Conservation (phyloP, 2,113 vertebrate genomes). For the Neolamprologus modestus region DNA sequence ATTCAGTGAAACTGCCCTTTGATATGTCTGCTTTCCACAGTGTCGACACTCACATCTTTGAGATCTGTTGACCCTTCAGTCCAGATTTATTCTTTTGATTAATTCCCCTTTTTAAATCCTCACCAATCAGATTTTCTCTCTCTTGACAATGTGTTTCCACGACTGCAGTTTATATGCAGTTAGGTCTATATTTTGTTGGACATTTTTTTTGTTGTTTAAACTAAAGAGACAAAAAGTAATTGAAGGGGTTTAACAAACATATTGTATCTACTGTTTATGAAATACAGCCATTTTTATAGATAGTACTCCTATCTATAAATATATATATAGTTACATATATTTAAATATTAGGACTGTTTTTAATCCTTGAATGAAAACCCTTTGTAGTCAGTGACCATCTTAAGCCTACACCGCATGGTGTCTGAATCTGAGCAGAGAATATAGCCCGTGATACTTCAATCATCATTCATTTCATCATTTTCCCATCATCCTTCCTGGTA, state of each 20-base stretch:
- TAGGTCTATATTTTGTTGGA: not conserved
- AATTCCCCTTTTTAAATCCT: constrained; percentile 32
- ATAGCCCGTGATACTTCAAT: not conserved
- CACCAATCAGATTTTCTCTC: constrained; percentile 38
- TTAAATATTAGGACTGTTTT: not conserved
- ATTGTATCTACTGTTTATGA: not conserved
- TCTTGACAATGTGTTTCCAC: constrained; percentile 6
- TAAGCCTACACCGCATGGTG: not conserved
- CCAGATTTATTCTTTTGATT: constrained; percentile 39
- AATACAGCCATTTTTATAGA: not conserved
- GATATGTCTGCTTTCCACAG: constrained; percentile 22
- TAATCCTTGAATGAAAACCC: not conserved
- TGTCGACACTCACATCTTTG: constrained; percentile 28
- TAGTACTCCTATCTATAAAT: not conserved
- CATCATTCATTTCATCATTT: not conserved
- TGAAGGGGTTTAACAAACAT: not conserved
- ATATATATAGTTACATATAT: not conserved
- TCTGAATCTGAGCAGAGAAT: not conserved
- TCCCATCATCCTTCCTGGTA: not conserved
- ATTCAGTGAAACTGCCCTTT: not conserved
- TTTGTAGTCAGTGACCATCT: not conserved
- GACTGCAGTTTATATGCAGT: not conserved
- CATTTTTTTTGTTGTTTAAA: not conserved
- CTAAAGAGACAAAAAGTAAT: not conserved
- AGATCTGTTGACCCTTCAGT: constrained; percentile 1